Conservation (phyloP, 2,888 invertebrate genomes). For the Dexiosoma caninum region DNA sequence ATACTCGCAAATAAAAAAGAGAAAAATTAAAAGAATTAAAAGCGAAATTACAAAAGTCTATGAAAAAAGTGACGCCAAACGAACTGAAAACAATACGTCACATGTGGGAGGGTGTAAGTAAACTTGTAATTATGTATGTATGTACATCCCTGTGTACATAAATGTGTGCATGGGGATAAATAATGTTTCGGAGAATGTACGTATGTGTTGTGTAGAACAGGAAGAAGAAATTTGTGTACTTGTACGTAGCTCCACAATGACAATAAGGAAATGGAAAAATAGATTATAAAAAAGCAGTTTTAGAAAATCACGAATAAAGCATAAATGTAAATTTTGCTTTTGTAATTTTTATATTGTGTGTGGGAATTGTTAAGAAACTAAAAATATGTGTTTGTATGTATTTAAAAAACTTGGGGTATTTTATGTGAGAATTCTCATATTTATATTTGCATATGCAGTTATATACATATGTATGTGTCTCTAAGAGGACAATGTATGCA, state of each 20-base stretch:
- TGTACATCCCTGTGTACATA: no score
- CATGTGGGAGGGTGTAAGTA: not conserved
- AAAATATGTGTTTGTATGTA: conserved; percentile 5
- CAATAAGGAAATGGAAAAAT: not conserved
- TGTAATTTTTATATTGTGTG: not conserved
- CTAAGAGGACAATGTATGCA: no score
- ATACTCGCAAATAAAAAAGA: conserved; percentile 42
- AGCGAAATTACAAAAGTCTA: conserved; percentile 36
- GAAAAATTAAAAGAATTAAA: not conserved
- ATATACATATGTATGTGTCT: no score
- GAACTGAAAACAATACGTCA: conserved; percentile 33
- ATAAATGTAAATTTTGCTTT: conserved; percentile 2
- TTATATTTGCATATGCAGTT: not conserved
- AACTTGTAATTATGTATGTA: not conserved
- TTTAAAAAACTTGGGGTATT: not conserved
- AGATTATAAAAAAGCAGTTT: not conserved
- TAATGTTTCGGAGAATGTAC: not conserved
- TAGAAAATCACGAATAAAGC: not conserved
- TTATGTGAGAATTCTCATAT: not conserved
- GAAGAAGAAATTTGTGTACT: conserved; percentile 43
- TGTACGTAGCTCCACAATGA: not conserved
- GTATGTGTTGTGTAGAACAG: conserved; percentile 23
- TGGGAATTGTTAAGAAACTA: no score
- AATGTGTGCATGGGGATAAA: not conserved
- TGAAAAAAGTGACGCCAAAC: conserved; percentile 44